Percentiles rank a stretch among this genome's conserved stretches.
These are phyloP conservation scores for Pseudoips prasinana DNA, from an alignment of 2,888 invertebrate genomes.

Conservation along the genomic window DNA sequence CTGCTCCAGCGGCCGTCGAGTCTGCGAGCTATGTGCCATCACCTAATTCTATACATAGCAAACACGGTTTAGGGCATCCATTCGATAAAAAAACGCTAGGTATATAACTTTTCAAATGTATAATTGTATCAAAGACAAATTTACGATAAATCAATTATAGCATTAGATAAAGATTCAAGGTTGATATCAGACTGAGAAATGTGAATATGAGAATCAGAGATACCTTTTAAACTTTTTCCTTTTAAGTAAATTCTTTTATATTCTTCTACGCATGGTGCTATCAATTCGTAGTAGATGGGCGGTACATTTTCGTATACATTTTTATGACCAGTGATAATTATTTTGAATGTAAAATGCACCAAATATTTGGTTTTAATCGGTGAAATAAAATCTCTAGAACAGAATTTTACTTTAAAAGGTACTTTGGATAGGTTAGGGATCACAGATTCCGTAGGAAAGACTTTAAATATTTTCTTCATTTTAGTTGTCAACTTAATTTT, in stretches of 20 bases:
- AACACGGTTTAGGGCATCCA: no score
- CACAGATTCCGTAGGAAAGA: slow-evolving; percentile 49
- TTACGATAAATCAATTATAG: no score
- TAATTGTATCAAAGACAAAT: no score
- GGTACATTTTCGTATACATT: slow-evolving; percentile 50
- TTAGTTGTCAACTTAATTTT: slow-evolving; percentile 55
- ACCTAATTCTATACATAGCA: no score
- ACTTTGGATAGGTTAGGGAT: slow-evolving; percentile 39
- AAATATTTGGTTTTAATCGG: slow-evolving; percentile 37
- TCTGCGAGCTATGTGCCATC: no score
- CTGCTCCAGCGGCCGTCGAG: no score
- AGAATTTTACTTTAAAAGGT: slow-evolving; percentile 45
- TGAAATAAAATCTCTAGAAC: slow-evolving; percentile 36
- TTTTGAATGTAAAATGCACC: slow-evolving; percentile 61
- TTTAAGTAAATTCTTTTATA: slow-evolving; percentile 43
- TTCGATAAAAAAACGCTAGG: no score
- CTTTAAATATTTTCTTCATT: slow-evolving; percentile 54
- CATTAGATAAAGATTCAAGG: no score
- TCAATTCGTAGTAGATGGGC: slow-evolving; percentile 62
- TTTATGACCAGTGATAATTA: slow-evolving; percentile 46
- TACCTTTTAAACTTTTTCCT: slow-evolving; percentile 28
- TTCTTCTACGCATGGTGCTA: slow-evolving; percentile 51
- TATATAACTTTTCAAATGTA: no score
- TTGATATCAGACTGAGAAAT: no score
- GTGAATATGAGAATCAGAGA: no score